phyloP scores from a whole-genome alignment of 1,140 invertebrate genomes.

The Temnothorax longispinosus region DNA sequence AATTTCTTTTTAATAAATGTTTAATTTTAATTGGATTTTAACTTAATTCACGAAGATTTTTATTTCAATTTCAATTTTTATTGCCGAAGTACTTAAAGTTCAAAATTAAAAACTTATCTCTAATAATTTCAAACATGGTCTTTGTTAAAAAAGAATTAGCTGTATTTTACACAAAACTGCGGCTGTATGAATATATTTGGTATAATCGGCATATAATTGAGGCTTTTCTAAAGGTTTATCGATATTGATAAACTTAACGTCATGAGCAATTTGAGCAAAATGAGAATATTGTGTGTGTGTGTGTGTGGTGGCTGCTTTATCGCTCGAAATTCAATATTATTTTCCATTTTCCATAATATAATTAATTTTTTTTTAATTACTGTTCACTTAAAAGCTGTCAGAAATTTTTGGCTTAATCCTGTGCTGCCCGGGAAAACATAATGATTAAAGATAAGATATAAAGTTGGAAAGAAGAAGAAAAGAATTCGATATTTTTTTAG shows the following conservation, averaged over 20 bases:
- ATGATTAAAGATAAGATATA: not conserved
- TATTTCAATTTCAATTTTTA: not conserved
- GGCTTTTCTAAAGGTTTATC: not conserved
- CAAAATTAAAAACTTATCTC: not conserved
- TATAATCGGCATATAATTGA: conserved; percentile 4
- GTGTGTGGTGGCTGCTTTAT: not conserved
- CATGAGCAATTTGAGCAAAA: not conserved
- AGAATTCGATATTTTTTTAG: not conserved
- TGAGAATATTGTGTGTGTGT: not conserved
- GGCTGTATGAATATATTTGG: not conserved
- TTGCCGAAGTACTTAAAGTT: not conserved
- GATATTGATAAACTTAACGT: not conserved
- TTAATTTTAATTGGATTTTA: conserved; percentile 20
- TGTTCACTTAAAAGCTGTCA: not conserved
- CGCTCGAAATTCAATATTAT: not conserved
- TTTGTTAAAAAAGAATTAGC: not conserved
- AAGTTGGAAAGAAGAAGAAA: not conserved
- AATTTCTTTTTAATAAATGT: not conserved
- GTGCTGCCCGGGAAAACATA: not conserved
- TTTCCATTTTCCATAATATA: not conserved
- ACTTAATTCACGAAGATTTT: not conserved
- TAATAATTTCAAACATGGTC: not conserved
- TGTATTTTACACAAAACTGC: not conserved
- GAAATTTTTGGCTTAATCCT: not conserved
- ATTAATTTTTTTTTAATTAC: not conserved